Evolutionary conservation across 1,140 invertebrate species (phyloP), one percentile per base, ranked within the genome.

Genomic region (Diprion similis): DNA sequence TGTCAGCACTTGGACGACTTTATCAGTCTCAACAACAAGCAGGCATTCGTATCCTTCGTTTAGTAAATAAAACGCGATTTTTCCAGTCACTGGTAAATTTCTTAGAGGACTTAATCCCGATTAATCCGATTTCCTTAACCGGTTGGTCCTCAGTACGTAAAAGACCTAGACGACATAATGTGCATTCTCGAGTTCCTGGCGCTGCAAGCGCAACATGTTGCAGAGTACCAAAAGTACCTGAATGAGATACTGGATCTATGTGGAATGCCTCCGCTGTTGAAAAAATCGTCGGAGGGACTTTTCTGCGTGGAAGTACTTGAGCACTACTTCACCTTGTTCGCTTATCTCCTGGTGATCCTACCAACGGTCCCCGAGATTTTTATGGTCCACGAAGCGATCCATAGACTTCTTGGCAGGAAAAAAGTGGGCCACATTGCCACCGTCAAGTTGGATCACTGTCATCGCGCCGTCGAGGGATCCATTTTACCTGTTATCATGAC

Each of bases 41-140:
- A 70, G 18, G 85, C 79, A 75, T 86, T 78, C 37, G 84, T 86
- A 85, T 85, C 83, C 82, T 85, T 85, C 65, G 45, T 71, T 66
- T 4, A 10, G 59, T 66, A 67, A 68, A 45, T 47, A 59, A 13
- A 9, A 59, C n/a, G n/a, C 4, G 9, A 59, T 59, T 59, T 59
- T 0, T 9, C 51, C 6, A 59, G 9, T 17, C 51, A 59, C 51
- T 15, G n/a, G n/a, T 15, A 9, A 8, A 59, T 9, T 59, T 13
- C 51, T n/a, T n/a, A n/a, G n/a, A n/a, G 48, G 48, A 15, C 10
- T 15, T 51, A 51, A 51, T 51, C 48, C 10, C 15, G 1, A 51
- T n/a, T n/a, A 15, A 17, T 9, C 9, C 11, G n/a, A 17, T 59
- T 51, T 82, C 74, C 76, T 81, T 75, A 80, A 72, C 70, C 66